These are phyloP conservation scores for Fratercula arctica DNA, from an alignment of 2,797 vertebrate genomes.

Conservation along the genomic window DNA sequence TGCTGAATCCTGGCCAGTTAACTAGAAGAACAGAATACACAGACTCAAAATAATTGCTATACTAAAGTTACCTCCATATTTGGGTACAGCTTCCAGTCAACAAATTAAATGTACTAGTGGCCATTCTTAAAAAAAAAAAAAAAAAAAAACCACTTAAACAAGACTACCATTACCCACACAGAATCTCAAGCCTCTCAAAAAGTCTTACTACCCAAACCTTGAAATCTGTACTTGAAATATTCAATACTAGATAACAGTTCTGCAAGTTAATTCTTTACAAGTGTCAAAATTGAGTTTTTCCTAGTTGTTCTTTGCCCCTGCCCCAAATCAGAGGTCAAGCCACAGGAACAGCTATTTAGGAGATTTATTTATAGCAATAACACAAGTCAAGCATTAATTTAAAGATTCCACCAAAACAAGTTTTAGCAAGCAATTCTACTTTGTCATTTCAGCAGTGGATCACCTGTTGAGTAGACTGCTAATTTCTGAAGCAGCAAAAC, in stretches of 20 bases:
- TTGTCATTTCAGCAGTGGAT: background rate
- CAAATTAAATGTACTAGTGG: background rate
- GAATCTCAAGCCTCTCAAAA: background rate
- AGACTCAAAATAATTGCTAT: background rate
- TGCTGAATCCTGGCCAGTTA: conserved; percentile 70
- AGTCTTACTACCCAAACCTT: background rate
- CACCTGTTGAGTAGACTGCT: background rate
- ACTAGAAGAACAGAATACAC: conserved; percentile 46
- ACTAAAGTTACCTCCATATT: background rate
- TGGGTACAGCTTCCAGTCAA: background rate
- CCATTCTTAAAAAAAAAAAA: background rate
- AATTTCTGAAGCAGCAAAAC: background rate
- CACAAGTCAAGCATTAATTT: background rate
- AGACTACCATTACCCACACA: background rate
- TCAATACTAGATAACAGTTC: background rate
- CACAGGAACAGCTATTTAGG: background rate
- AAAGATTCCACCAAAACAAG: background rate
- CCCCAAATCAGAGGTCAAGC: background rate
- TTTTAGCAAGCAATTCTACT: background rate
- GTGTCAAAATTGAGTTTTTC: background rate
- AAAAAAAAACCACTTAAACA: background rate
- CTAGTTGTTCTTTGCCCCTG: background rate
- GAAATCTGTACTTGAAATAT: background rate
- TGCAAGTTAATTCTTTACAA: background rate
- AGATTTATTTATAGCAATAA: background rate